phyloP scores from a whole-genome alignment of 2,888 invertebrate species.

The Gnatocerus cornutus region DNA sequence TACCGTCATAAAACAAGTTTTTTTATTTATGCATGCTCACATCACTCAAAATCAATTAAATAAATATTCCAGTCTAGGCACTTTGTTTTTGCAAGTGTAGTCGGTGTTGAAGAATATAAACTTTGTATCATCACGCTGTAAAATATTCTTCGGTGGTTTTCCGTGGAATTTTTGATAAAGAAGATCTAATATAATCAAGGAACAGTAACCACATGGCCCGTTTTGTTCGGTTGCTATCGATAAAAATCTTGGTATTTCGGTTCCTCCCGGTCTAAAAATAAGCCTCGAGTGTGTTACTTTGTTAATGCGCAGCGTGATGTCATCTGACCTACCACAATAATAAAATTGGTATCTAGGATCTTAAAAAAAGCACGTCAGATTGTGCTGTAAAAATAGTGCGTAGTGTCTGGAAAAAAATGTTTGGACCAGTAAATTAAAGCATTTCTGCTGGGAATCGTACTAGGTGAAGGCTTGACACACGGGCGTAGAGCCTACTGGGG shows the following conservation, averaged over 20 bases:
- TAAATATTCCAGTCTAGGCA: not conserved
- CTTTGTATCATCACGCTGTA: not conserved
- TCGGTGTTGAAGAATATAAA: no score
- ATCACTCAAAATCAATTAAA: not conserved
- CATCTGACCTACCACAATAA: slow-evolving; percentile 57
- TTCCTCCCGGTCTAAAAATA: slow-evolving; percentile 40
- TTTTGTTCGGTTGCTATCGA: slow-evolving; percentile 3
- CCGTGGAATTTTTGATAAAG: slow-evolving; percentile 2
- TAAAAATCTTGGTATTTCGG: slow-evolving; percentile 18
- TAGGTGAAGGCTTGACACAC: no score
- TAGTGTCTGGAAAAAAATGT: no score
- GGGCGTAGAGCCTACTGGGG: no score
- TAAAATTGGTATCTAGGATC: slow-evolving; percentile 43
- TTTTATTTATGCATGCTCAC: not conserved
- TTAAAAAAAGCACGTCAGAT: slow-evolving; percentile 6
- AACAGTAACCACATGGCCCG: not conserved
- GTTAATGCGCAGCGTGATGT: slow-evolving; percentile 49
- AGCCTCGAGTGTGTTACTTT: slow-evolving; percentile 26
- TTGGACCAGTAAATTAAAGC: no score
- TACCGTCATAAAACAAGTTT: not conserved
- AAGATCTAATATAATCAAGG: slow-evolving; percentile 3
- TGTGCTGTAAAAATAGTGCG: no score
- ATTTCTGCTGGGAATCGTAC: no score
- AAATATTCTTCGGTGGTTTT: slow-evolving; percentile 17
- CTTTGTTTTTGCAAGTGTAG: slow-evolving; percentile 4